These are phyloP conservation scores for Drosophila nr. medialis DNA, from an alignment of 2,888 invertebrate species.

Conservation along the genomic window DNA sequence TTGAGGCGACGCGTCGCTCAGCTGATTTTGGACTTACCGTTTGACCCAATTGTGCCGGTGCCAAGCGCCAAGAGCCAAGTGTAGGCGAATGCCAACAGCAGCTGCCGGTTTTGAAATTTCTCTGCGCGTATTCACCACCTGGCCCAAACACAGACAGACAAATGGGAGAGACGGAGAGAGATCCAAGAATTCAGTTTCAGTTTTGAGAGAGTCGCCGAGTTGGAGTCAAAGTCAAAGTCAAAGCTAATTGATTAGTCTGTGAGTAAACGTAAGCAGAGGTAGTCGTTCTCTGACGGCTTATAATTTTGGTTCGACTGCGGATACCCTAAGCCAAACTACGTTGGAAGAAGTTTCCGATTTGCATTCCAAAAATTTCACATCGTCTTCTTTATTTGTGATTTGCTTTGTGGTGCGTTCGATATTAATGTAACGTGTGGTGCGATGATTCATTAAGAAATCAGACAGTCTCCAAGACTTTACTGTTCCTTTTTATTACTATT, in stretches of 20 bases:
- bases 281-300: slow-evolving; percentile 19
- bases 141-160: neutral
- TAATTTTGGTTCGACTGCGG: neutral
- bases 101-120: slow-evolving; percentile 58
- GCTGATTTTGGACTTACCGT: slow-evolving; percentile 63
- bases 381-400: neutral
- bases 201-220: neutral
- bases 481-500: slow-evolving; percentile 16
- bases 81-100: slow-evolving; percentile 31
- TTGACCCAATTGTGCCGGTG: slow-evolving; percentile 67
- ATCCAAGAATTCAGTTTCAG: neutral
- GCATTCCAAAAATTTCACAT: slow-evolving; percentile 33
- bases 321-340: slow-evolving; percentile 9
- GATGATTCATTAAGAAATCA: slow-evolving; percentile 57
- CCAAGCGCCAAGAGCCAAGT: slow-evolving; percentile 20
- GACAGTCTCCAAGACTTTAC: slow-evolving; percentile 15
- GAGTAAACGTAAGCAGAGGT: slow-evolving; percentile 40
- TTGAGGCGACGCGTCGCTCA: slow-evolving; percentile 34
- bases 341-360: slow-evolving; percentile 35
- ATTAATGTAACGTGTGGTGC: neutral
- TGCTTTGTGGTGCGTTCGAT: slow-evolving; percentile 27
- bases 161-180: neutral
- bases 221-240: slow-evolving; percentile 31
- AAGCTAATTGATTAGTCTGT: slow-evolving; percentile 66
- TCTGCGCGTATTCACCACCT: slow-evolving; percentile 29